Evolutionary conservation across 2,113 vertebrate species (phyloP).

Genomic region (Triplophysa dalaica): DNA sequence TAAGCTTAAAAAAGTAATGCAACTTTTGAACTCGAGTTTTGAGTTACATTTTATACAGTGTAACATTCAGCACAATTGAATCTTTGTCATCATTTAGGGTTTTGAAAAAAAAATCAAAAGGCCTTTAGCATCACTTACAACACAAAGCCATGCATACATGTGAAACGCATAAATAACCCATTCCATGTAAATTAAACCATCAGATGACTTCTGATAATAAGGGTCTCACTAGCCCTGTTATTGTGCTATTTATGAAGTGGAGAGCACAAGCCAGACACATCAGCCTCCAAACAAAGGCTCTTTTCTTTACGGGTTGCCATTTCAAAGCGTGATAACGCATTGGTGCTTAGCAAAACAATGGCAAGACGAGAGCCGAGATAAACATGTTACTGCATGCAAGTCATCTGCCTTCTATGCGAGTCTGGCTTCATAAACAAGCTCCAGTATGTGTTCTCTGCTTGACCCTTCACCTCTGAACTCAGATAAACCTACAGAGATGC

Average conservation of each 20-base stretch:
- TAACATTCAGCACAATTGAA: no score
- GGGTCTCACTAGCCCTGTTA: constrained; percentile 15
- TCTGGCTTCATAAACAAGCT: constrained; percentile 46
- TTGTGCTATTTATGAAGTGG: constrained; percentile 26
- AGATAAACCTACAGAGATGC: constrained; percentile 20
- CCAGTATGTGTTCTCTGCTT: constrained; percentile 19
- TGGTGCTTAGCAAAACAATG: constrained; percentile 45
- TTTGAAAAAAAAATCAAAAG: no score
- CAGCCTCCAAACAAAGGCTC: constrained; percentile 37
- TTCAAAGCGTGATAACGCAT: constrained; percentile 37
- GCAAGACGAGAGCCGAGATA: constrained; percentile 45
- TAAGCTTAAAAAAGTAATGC: no score
- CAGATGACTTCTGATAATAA: constrained; percentile 15
- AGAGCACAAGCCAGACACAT: constrained; percentile 35
- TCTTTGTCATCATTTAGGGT: no score
- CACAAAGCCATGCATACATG: no score
- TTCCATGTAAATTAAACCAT: constrained; percentile 13
- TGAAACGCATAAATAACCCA: not conserved
- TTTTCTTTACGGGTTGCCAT: constrained; percentile 37
- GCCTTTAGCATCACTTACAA: no score
- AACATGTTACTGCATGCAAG: constrained; percentile 51
- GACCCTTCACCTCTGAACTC: constrained; percentile 38
- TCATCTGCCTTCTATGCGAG: constrained; percentile 42
- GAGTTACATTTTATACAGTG: no score
- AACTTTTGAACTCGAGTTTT: no score